phyloP scores from a whole-genome alignment of 1,140 invertebrate species.

The Calosoma granatense region DNA sequence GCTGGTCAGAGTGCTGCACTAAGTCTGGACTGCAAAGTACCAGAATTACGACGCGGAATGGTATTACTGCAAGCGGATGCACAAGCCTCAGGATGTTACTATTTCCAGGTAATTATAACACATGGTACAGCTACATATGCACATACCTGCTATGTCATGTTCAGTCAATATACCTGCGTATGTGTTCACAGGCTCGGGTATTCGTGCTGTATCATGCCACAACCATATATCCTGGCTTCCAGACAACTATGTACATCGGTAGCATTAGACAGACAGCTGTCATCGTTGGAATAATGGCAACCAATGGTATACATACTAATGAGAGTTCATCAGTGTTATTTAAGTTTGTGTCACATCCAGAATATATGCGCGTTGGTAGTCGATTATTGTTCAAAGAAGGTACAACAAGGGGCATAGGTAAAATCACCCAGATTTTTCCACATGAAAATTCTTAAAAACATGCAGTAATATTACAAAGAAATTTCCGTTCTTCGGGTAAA shows the following conservation, averaged over 20 bases:
- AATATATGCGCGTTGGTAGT: conserved; percentile 83
- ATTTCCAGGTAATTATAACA: conserved; percentile 57
- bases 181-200: conserved; percentile 63
- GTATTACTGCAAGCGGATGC: conserved; percentile 45
- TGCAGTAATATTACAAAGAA: conserved; percentile 46
- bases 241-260: conserved; percentile 89
- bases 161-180: background rate
- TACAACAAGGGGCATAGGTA: conserved; percentile 79
- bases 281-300: conserved; percentile 54
- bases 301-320: conserved; percentile 59
- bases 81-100: conserved; percentile 53
- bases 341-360: conserved; percentile 79
- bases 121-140: background rate
- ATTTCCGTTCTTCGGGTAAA: conserved; percentile 41
- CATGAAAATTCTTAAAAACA: too few relatives aligned
- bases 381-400: conserved; percentile 83
- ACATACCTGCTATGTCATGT: background rate
- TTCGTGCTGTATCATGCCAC: conserved; percentile 76
- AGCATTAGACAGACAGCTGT: conserved; percentile 92
- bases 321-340: conserved; percentile 81
- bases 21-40: conserved; percentile 52
- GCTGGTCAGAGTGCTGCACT: conserved; percentile 87
- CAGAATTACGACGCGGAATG: conserved; percentile 72
- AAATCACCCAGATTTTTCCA: conserved; percentile 78
- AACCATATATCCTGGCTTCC: conserved; percentile 78